These are phyloP conservation scores for Pogonomyrmex barbatus DNA, from an alignment of 1,140 invertebrate genomes.

Conservation along the genomic window DNA sequence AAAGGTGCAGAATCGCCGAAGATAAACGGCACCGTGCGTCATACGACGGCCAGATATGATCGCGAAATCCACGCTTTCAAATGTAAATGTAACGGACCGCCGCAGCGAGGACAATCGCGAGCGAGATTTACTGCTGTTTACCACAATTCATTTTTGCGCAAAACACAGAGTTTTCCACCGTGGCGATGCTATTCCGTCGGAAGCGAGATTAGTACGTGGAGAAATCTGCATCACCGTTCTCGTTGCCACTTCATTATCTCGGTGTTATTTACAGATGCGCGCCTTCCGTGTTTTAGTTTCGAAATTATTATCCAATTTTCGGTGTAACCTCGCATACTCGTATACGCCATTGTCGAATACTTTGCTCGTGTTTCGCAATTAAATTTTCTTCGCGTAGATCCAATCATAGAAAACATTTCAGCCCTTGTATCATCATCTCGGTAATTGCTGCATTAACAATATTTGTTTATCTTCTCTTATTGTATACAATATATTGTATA, in stretches of 20 bases:
- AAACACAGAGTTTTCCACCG: slow-evolving; percentile 28
- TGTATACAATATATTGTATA: neutral
- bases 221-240: slow-evolving; percentile 54
- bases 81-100: slow-evolving; percentile 69
- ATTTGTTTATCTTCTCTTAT: neutral
- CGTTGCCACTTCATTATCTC: neutral
- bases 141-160: slow-evolving; percentile 70
- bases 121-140: slow-evolving; percentile 70
- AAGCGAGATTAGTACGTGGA: slow-evolving; percentile 60
- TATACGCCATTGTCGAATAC: neutral
- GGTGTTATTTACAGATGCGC: slow-evolving; percentile 20
- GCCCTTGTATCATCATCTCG: neutral
- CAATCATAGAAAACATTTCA: slow-evolving; percentile 1
- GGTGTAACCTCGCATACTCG: neutral
- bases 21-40: slow-evolving; percentile 24
- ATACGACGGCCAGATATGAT: slow-evolving; percentile 62
- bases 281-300: neutral
- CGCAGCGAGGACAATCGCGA: slow-evolving; percentile 62
- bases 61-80: slow-evolving; percentile 65
- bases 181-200: slow-evolving; percentile 53
- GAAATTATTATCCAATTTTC: slow-evolving; percentile 26
- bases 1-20: slow-evolving; percentile 18
- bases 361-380: neutral
- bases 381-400: neutral
- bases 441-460: slow-evolving; percentile 20